Evolutionary conservation across 2,113 vertebrate species (phyloP).

Genomic region (Pseudorhombus dupliciocellatus): DNA sequence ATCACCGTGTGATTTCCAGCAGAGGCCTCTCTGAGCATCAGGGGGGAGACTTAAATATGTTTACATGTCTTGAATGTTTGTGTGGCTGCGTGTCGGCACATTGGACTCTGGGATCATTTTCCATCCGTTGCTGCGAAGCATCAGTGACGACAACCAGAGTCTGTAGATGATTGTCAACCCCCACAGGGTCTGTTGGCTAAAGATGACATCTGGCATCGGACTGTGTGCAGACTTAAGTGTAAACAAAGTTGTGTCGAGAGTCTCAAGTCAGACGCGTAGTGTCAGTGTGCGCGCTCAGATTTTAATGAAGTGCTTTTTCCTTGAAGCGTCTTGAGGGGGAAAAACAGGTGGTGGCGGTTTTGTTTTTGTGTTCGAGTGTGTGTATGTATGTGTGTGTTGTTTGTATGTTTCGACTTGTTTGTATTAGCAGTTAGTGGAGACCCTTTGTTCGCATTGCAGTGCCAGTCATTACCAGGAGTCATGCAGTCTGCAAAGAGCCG

Average conservation of each 20-base stretch:
- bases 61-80: not conserved
- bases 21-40: not conserved
- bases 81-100: not conserved
- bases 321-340: conserved; percentile 12
- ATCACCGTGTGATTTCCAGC: too few species aligned
- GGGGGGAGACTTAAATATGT: not conserved
- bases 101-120: not conserved
- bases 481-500: conserved; percentile 44
- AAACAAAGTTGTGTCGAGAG: conserved; percentile 54
- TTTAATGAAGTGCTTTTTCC: conserved; percentile 44
- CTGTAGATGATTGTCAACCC: conserved; percentile 18
- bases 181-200: conserved; percentile 13
- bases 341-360: conserved; percentile 15
- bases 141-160: conserved; percentile 20
- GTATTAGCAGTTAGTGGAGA: conserved; percentile 38
- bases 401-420: conserved; percentile 40
- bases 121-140: conserved; percentile 3
- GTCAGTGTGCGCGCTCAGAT: conserved; percentile 30
- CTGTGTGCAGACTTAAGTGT: conserved; percentile 37
- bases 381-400: conserved; percentile 19
- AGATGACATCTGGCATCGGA: conserved; percentile 24
- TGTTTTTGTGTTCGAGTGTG: conserved; percentile 8
- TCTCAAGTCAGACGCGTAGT: conserved; percentile 56
- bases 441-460: conserved; percentile 49
- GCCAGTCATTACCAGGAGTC: conserved; percentile 42